Base-by-base conservation (phyloP, 2,888 invertebrate species). In the Nymphalis urticae region DNA sequence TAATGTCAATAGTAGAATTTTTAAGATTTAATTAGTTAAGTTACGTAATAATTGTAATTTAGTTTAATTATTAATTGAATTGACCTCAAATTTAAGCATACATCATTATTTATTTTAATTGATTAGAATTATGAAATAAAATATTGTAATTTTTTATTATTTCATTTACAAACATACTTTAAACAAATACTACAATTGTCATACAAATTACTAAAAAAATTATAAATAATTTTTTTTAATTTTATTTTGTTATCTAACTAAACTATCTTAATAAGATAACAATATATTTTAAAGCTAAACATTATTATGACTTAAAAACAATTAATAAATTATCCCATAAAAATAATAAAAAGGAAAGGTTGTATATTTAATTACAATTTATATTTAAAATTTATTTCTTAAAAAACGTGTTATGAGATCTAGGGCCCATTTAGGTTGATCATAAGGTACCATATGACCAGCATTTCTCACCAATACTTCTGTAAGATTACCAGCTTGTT, bases 391-490 rank as follows among this genome's bases (percentile, higher is more conserved):
- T 69, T 86, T 85, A 65, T 86, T 83, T 16, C 77, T 77, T 50
- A 93, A 85, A 81, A 95, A 95, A 73, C 87, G 87, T 58, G 86
- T 90, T 50, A 95, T 93, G 78, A 95, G 82, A 77, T 94, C 92
- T 4, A 91, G 86, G 0, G 94, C 93, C 90, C 93, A 93, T 71
- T 91, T 87, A 0, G 95, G 94, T 75, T 95, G 94, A 76, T 95
- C 94, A 62, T 85, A 82, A 0, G 95, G 94, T 2, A 94, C 94
- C 93, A 97, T 95, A 79, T 97, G 97, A 0, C 97, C 97, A 10
- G 97, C 95, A 86, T 96, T 94, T 50, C 96, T 90, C 0, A 97
- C 95, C 74, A 97, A 80, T 1, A 96, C 93, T 78, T 96, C 96
- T 0, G 95, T 95, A 27, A 97, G 86, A 79, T 96, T 95, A 0